A percentile compares a stretch with the other conserved stretches of the same genome.
These are phyloP conservation scores for Agelas oroides DNA, from an alignment of 37 sponge, comb jelly and placozoan genomes.

Conservation along the genomic window DNA sequence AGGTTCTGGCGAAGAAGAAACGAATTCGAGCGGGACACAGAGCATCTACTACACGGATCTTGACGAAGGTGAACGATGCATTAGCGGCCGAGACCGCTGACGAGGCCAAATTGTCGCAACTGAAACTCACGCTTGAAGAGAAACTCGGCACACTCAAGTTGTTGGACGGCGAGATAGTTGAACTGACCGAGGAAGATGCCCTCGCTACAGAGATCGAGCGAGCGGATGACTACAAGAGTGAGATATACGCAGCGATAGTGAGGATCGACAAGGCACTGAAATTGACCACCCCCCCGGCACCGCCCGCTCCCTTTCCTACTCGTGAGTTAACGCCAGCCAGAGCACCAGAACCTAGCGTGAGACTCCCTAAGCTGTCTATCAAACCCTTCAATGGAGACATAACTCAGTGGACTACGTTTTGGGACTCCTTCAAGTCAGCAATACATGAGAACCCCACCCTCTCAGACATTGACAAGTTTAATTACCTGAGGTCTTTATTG, in stretches of 20 bases:
- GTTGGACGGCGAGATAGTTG: conserved; percentile 21
- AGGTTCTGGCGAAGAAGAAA: conserved; percentile 6
- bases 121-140: conserved; percentile 25
- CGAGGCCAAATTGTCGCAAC: background rate
- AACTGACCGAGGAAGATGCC: conserved; percentile 10
- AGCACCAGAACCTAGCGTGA: background rate
- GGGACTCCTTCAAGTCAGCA: conserved; percentile 10
- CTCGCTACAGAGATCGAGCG: conserved; percentile 13
- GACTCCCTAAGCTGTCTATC: conserved; percentile 6
- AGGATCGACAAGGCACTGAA: background rate
- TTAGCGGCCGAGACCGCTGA: background rate
- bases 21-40: conserved; percentile 30
- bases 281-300: background rate
- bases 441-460: background rate
- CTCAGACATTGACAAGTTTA: conserved; percentile 27
- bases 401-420: conserved; percentile 10
- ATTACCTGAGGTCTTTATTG: conserved; percentile 17
- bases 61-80: conserved; percentile 5
- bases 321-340: background rate
- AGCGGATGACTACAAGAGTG: conserved; percentile 12
- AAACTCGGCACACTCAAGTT: conserved; percentile 16
- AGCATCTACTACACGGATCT: background rate
- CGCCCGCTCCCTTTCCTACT: background rate
- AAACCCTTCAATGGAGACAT: conserved; percentile 23
- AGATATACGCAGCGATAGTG: background rate